Base-by-base conservation (phyloP, 2,797 vertebrate genomes). In the Otolemur crassicaudatus region DNA sequence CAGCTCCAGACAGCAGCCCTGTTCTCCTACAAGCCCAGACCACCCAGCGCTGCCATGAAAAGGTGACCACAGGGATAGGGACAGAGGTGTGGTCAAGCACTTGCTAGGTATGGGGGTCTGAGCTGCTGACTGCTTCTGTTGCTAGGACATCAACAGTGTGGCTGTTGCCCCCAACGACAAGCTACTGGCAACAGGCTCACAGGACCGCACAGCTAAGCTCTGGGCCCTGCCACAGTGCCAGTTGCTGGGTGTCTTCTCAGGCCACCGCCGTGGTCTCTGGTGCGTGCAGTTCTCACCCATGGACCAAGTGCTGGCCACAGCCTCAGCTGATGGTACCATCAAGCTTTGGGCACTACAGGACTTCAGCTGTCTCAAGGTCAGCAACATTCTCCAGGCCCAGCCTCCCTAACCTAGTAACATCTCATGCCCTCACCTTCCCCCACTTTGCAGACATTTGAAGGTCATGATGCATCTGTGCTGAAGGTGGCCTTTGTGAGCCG, bases 301-400 rank as follows among this genome's bases (percentile, higher is more conserved):
- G 91, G 99, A 99, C 98, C 99, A 99, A 97, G 98, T 99, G 90
- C 77, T 99, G 97, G 99, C 99, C 94, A 99, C 99, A 0, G 99
- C 99, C 65, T 99, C 99, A 0, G 99, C 99, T 0, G 99, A 99
- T 0, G 99, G 99, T 29, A 99, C 99, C 13, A 67, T 99, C 90
- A 99, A 99, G 96, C 98, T 99, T 13, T 99, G 99, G 99, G 98
- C 99, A 17, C 98, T 99, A 58, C 99, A 99, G 29, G 99, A 99
- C 97, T 99, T 99, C 98, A 99, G 99, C 98, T 99, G 99, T 91
- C 99, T 99, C 79, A 99, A 99, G 99, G 99, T 99, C 96, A 90
- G 77, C 3, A 4, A 12, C 7, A 9, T 22, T 4, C 46, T 43
- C 49, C 80, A 2, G 9, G 10, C 10, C 34, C 61, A 12, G 17